Evolutionary conservation across 2,888 invertebrate species (phyloP).

Genomic region (Mechanitis mazaeus): DNA sequence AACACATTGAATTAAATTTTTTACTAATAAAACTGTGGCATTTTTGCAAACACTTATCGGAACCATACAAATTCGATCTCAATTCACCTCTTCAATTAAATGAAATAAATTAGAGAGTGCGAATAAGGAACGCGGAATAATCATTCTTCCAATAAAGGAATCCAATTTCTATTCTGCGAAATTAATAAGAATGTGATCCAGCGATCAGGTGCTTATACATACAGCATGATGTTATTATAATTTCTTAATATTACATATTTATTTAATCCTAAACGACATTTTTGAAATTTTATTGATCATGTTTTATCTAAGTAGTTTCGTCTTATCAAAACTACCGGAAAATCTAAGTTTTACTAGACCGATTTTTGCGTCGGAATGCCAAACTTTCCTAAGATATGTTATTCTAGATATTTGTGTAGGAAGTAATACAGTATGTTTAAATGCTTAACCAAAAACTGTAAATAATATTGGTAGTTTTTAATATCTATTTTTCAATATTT

Average conservation of each 20-base stretch:
- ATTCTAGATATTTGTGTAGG: not conserved
- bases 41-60: constrained; percentile 3
- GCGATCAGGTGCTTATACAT: not conserved
- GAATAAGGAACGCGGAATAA: constrained; percentile 53
- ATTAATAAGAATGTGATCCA: constrained; percentile 34
- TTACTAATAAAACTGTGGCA: not conserved
- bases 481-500: too few species aligned
- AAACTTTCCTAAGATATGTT: not conserved
- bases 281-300: too few species aligned
- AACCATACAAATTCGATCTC: constrained; percentile 25
- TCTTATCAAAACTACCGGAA: not conserved
- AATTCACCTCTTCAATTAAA: constrained; percentile 50
- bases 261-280: too few species aligned
- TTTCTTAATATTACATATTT: too few species aligned
- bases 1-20: not conserved
- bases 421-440: not conserved
- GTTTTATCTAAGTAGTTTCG: too few species aligned
- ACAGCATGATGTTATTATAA: not conserved
- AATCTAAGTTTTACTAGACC: not conserved
- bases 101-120: constrained; percentile 54
- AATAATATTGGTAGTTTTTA: not conserved
- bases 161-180: constrained; percentile 34
- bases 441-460: not conserved
- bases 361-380: not conserved
- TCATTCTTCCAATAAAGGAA: constrained; percentile 58